Base-by-base conservation (phyloP, 1,140 invertebrate genomes). In the Trachelipus rathkii region DNA sequence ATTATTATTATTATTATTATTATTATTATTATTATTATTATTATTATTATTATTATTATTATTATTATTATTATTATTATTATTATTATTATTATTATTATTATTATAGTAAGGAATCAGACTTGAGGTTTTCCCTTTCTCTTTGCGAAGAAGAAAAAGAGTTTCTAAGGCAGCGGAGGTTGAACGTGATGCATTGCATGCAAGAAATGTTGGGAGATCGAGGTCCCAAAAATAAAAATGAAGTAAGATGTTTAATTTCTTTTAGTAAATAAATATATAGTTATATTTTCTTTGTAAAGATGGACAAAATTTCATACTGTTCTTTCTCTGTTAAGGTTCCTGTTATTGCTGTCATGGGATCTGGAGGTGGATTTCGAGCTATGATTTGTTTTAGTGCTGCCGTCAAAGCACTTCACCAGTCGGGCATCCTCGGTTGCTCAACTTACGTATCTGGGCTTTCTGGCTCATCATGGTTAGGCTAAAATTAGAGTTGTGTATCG, bases 321-420 rank as follows among this genome's bases (percentile, higher is more conserved):
- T n/a, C 33, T 33, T 33, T 33, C 9, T 21, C 8, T 50, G 10
- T 69, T 8, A 79, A 87, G 87, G 84, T 85, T 4, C 87, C 87
- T 5, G 83, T 83, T 10, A 83, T 87, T 19, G 86, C 83, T 13
- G 81, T 87, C 19, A 83, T 88, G n/a, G 87, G 86, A 0, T 87
- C 86, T 13, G 87, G 87, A 15, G 87, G 87, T 9, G 87, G 87
- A 8, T 87, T 88, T 82, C 84, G 87, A 10, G 87, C 87, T 19
- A 86, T 87, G 85, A 85, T 84, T 44, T 85, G 83, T 11, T 82
- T 86, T 23, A 85, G 85, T 82, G 87, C 86, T 6, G 87, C 84
- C 8, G 81, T 87, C 50, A 87, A 87, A 76, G 87, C 85, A 0
- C 77, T 87, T 11, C 77, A 82, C 10, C 84, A 86, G 24, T 82